phyloP scores from a whole-genome alignment of 2,797 vertebrate species.

The Hyperoplus lanceolatus region DNA sequence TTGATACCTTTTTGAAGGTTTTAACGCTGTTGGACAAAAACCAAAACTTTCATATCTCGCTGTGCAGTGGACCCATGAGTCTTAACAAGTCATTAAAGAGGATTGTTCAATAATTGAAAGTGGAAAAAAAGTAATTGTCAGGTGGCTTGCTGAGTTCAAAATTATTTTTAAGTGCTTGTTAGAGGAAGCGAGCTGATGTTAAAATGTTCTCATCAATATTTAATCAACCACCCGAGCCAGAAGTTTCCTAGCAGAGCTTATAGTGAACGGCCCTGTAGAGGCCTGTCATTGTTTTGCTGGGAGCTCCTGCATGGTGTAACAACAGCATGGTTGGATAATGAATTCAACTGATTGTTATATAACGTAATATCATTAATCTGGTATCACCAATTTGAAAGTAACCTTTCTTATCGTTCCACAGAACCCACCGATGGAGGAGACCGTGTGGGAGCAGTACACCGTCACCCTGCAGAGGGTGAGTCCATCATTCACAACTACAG shows the following conservation, averaged over 20 bases:
- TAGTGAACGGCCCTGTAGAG: slow-evolving; percentile 2
- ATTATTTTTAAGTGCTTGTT: slow-evolving; percentile 3
- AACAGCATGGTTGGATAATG: slow-evolving; percentile 29
- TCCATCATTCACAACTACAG: slow-evolving; percentile 27
- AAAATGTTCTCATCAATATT: slow-evolving; percentile 18
- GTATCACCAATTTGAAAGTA: slow-evolving; percentile 53
- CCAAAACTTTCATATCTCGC: background rate
- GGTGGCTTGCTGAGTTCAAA: background rate
- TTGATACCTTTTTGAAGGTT: background rate
- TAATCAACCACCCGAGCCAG: slow-evolving; percentile 9
- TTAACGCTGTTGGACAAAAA: background rate
- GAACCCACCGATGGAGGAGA: slow-evolving; percentile 96
- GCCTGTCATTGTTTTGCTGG: slow-evolving; percentile 41
- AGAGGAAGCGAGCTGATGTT: slow-evolving; percentile 19
- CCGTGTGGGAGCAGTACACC: slow-evolving; percentile 97
- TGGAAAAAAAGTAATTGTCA: background rate
- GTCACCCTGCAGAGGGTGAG: slow-evolving; percentile 97
- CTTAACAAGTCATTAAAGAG: background rate
- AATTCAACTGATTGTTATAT: slow-evolving; percentile 59
- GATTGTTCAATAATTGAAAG: background rate
- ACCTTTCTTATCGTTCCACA: slow-evolving; percentile 69
- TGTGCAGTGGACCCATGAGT: background rate
- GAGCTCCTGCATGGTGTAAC: slow-evolving; percentile 55
- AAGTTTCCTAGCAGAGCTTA: slow-evolving; percentile 15
- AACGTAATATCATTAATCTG: slow-evolving; percentile 70